Percentiles rank a stretch among this genome's conserved stretches.
Evolutionary conservation across 2,888 invertebrate genomes (phyloP).

Genomic region (Orgyia antiqua): DNA sequence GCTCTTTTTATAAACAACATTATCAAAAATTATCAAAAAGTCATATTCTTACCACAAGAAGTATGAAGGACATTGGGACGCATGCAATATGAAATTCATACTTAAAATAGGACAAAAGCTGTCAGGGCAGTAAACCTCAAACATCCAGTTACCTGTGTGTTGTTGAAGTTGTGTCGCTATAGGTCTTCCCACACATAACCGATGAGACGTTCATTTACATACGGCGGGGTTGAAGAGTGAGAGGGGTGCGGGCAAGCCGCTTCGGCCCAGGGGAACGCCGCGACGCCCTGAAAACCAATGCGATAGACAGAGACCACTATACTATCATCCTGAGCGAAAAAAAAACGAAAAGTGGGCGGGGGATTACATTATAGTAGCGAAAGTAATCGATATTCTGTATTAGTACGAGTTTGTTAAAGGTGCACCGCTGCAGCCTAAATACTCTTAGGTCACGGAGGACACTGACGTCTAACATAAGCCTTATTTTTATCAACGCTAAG

Average conservation of each 20-base stretch:
- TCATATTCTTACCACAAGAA: no score
- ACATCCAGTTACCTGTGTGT: slow-evolving; percentile 45
- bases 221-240: slow-evolving; percentile 52
- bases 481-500: slow-evolving; percentile 29
- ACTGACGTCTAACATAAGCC: slow-evolving; percentile 3
- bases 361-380: slow-evolving; percentile 80
- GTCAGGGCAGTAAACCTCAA: slow-evolving; percentile 74
- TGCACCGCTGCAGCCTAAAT: slow-evolving; percentile 73
- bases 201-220: slow-evolving; percentile 76
- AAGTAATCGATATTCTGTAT: slow-evolving; percentile 80
- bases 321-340: slow-evolving; percentile 69
- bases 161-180: slow-evolving; percentile 33
- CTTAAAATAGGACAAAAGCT: slow-evolving; percentile 73
- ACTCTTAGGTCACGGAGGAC: slow-evolving; percentile 62
- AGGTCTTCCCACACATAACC: slow-evolving; percentile 56
- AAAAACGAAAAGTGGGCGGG: slow-evolving; percentile 78
- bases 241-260: slow-evolving; percentile 36
- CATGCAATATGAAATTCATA: slow-evolving; percentile 52
- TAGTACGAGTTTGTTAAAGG: slow-evolving; percentile 74
- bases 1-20: no score
- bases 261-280: slow-evolving; percentile 43
- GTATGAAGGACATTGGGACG: no score
- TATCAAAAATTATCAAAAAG: no score
- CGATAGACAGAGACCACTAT: slow-evolving; percentile 67
- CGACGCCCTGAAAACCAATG: slow-evolving; percentile 43